These are phyloP conservation scores for Eupithecia abbreviata DNA, from an alignment of 2,888 invertebrate species.

Conservation along the genomic window DNA sequence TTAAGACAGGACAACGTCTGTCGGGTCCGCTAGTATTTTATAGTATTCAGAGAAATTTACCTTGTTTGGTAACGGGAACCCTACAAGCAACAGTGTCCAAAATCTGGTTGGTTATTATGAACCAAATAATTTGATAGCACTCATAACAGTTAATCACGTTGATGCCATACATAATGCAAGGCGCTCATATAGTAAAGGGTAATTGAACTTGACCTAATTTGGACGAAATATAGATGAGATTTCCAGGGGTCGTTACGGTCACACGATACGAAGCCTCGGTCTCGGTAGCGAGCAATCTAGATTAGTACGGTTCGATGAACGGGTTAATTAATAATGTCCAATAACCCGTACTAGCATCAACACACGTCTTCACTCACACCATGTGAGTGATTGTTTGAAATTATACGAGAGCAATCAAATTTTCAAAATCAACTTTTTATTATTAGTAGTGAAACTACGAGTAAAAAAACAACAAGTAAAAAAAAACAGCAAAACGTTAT, in stretches of 20 bases:
- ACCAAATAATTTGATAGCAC: background rate
- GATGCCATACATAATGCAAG: background rate
- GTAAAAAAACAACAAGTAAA: background rate
- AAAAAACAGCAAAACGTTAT: background rate
- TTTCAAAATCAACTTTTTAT: background rate
- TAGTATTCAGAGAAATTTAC: background rate
- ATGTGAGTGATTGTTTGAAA: background rate
- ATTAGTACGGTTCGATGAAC: slow-evolving; percentile 33
- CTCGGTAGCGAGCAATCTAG: slow-evolving; percentile 26
- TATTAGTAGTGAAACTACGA: background rate
- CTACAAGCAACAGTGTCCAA: too few relatives aligned
- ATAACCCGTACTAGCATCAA: background rate
- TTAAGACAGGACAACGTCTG: too few relatives aligned
- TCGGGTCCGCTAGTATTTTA: too few relatives aligned
- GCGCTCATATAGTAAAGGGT: slow-evolving; percentile 3
- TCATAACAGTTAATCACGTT: background rate
- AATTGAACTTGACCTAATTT: slow-evolving; percentile 47
- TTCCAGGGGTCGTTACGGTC: slow-evolving; percentile 39
- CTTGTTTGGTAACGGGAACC: background rate
- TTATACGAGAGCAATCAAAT: background rate
- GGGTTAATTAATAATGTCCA: slow-evolving; percentile 16
- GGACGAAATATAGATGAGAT: slow-evolving; percentile 34
- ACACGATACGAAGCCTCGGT: slow-evolving; percentile 33
- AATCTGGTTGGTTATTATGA: background rate
- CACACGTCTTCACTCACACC: background rate